Percentiles rank a stretch among this genome's conserved stretches.
phyloP scores from a whole-genome alignment of 2,113 vertebrate species.

The Lepus americanus region DNA sequence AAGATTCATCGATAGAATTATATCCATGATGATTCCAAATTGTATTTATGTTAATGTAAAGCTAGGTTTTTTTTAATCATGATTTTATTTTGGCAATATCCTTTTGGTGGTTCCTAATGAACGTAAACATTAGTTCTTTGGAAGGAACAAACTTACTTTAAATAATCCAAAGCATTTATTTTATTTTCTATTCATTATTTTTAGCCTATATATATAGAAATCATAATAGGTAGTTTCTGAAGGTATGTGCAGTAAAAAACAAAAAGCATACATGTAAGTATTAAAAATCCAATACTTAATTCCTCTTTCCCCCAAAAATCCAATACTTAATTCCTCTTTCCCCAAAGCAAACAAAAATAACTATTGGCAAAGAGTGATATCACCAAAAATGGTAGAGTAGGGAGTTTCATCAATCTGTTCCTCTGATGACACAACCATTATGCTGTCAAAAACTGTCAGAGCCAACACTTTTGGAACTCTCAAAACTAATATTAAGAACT shows the following conservation, averaged over 20 bases:
- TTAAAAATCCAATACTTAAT: not conserved
- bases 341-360: slow-evolving; percentile 14
- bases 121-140: not conserved
- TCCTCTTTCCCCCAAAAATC: not conserved
- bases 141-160: not conserved
- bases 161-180: not conserved
- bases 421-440: not conserved
- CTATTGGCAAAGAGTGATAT: not conserved
- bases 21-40: not conserved
- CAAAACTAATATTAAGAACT: not conserved
- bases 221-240: not conserved
- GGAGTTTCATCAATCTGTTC: not conserved
- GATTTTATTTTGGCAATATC: slow-evolving; percentile 15
- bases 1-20: not conserved
- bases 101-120: slow-evolving; percentile 33
- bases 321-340: not conserved
- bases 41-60: slow-evolving; percentile 1
- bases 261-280: not conserved
- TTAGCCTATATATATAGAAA: not conserved
- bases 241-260: not conserved
- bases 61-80: not conserved
- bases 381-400: not conserved
- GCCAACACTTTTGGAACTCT: slow-evolving; percentile 17
- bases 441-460: not conserved
- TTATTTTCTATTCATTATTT: slow-evolving; percentile 22